A percentile compares a stretch with the other conserved stretches of the same genome.
Conservation (phyloP, 2,113 vertebrate genomes). For the Planiliza haematocheilus region DNA sequence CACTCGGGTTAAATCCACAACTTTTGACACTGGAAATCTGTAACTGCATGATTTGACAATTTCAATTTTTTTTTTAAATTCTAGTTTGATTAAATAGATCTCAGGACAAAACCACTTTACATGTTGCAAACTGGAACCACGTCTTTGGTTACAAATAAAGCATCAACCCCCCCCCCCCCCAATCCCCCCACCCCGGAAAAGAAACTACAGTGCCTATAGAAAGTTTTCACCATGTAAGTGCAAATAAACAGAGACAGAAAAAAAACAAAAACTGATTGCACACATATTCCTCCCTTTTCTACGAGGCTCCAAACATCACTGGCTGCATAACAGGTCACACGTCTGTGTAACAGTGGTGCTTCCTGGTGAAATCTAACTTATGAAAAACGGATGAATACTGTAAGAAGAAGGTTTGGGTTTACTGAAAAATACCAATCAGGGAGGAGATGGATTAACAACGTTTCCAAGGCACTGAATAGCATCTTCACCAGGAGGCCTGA, state of each 20-base stretch:
- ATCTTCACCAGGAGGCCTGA: conserved; percentile 33
- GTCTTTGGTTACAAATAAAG: conserved; percentile 81
- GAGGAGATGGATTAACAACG: background rate
- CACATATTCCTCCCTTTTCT: background rate
- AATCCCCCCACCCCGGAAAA: conserved; percentile 31
- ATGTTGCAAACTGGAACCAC: conserved; percentile 72
- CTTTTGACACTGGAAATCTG: conserved; percentile 51
- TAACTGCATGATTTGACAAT: conserved; percentile 46
- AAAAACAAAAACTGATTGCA: background rate
- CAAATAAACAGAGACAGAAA: background rate
- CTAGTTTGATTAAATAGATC: conserved; percentile 61
- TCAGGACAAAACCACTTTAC: conserved; percentile 69
- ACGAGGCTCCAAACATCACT: background rate
- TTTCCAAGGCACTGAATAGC: conserved; percentile 64
- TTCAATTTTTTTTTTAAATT: conserved; percentile 46
- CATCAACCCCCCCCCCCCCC: conserved; percentile 42
- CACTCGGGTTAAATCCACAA: conserved; percentile 40
- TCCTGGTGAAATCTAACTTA: background rate
- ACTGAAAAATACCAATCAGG: conserved; percentile 1
- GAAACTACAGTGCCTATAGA: conserved; percentile 43
- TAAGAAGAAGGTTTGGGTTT: background rate
- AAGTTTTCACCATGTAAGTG: conserved; percentile 45
- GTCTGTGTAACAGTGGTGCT: background rate
- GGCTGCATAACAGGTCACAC: background rate
- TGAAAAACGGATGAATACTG: background rate